Evolutionary conservation across 2,113 vertebrate genomes (phyloP), one percentile per base, ranked within the genome.

Genomic region (Delphinapterus leucas): DNA sequence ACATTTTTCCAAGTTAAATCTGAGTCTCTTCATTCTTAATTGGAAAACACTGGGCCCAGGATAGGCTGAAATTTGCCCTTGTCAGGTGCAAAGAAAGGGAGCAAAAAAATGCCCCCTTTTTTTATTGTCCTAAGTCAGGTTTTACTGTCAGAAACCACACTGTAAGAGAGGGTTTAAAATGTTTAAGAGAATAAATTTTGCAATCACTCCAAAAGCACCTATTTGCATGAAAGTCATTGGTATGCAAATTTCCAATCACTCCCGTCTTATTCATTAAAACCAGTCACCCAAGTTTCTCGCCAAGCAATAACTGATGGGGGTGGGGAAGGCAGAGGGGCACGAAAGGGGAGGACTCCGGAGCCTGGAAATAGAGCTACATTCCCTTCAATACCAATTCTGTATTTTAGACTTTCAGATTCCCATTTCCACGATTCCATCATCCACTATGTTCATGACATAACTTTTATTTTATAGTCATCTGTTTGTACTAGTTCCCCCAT

Each of bases 1-100:
- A 49, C 55, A 60, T 81, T 88, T 71, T 87, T 90, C 95, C 28
- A 87, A 90, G 60, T 86, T 83, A 88, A 67, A 83, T 77, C 8
- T 14, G 53, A 90, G 36, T 49, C 4, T 36, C 49, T 68, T 47
- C 55, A 9, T 60, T 70, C 82, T 44, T 83, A 65, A 33, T 12
- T 83, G 55, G 8, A 83, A 55, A 88, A 65, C 31, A 73, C 3
- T 6, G 38, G 36, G 12, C 38, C 41, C n/a, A n/a, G 26, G 9
- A 8, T 44, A 68, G 28, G 8, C 5, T 74, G 44, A 74, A 85
- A 70, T 71, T 49, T 41, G 71, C 47, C 26, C 61, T 70, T 74
- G 60, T n/a, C 18, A 33, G 20, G 71, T 44, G 58, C 28, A 70
- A 90, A 76, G 47, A 82, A 41, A 0, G 3, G 9, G 17, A 41